phyloP scores from a whole-genome alignment of 2,888 invertebrate genomes.

The Selenia dentaria region DNA sequence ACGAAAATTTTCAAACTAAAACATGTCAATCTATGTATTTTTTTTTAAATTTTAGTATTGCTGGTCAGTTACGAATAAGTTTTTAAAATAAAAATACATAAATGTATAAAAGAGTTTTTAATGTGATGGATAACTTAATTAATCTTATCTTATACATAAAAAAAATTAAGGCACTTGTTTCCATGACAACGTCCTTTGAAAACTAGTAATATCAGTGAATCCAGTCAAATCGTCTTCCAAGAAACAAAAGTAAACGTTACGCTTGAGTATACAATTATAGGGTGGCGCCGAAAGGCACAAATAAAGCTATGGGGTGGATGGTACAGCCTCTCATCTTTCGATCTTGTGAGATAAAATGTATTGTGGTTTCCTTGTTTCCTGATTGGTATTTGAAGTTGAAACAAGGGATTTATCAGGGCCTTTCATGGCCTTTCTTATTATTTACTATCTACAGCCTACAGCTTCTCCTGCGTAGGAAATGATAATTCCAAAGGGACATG shows the following conservation, averaged over 20 bases:
- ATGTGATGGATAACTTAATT: too few relatives aligned
- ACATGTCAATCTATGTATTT: too few relatives aligned
- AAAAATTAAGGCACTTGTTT: too few relatives aligned
- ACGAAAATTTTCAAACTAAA: too few relatives aligned
- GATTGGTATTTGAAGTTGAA: background rate
- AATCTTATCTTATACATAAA: too few relatives aligned
- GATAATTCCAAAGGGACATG: too few relatives aligned
- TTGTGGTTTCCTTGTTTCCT: background rate
- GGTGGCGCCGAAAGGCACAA: background rate
- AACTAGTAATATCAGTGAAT: background rate
- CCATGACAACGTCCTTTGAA: background rate
- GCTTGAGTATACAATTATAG: constrained; percentile 15
- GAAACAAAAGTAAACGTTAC: constrained; percentile 16
- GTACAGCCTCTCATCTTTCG: background rate
- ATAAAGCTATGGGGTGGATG: background rate
- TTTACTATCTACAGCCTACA: too few relatives aligned
- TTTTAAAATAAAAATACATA: too few relatives aligned
- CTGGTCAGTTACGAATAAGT: too few relatives aligned
- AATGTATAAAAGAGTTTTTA: too few relatives aligned
- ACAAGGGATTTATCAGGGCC: background rate
- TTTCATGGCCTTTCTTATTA: background rate
- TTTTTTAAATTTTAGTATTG: too few relatives aligned
- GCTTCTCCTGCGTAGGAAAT: too few relatives aligned
- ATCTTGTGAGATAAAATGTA: background rate
- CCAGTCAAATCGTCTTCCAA: constrained; percentile 1